Evolutionary conservation across 2,113 vertebrate species (phyloP), one percentile per base, ranked within the genome.

Genomic region (Heptranchias perlo): DNA sequence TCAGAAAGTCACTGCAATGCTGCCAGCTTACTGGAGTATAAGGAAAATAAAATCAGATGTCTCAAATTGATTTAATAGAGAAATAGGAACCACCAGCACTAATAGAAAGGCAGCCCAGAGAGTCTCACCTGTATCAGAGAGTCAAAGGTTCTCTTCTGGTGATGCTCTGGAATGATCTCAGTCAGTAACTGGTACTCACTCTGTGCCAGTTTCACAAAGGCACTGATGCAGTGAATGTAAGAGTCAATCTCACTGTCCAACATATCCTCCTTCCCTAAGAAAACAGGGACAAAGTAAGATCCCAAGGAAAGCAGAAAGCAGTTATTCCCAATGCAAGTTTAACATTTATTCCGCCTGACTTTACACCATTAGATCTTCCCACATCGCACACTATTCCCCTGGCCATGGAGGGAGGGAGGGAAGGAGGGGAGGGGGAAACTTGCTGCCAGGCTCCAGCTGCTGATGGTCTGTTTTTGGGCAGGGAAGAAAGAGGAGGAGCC

Each of bases 61-160:
- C 4, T 14, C 8, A 58, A 82, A 82, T 25, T 49, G 5, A 31
- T 89, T 54, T 52, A 61, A 35, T 35, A 31, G 52, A 58, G 58
- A 62, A n/a, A 62, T 8, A 62, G 54, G 0, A 23, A 7, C n/a
- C 21, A 82, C 5, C n/a, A 44, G 39, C 14, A 18, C 16, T 62
- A 61, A 39, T 2, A 44, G 11, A 39, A 76, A n/a, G 58, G 11
- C 4, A 93, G 58, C 58, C 0, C 6, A 21, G 49, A 58, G 35
- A 89, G 96, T 82, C 97, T 84, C 76, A 99, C 99, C 99, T 99
- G 99, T 76, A 99, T 99, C 96, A 99, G 98, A 4, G 99, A 99
- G 97, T 99, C 99, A 54, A 99, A 99, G 96, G 99, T 99, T 97
- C 99, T 99, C 97, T 99, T 99, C 98, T 99, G 99, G 97, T 99